phyloP scores from a whole-genome alignment of 37 sponge, comb jelly and placozoan genomes.

The Agelas oroides region DNA sequence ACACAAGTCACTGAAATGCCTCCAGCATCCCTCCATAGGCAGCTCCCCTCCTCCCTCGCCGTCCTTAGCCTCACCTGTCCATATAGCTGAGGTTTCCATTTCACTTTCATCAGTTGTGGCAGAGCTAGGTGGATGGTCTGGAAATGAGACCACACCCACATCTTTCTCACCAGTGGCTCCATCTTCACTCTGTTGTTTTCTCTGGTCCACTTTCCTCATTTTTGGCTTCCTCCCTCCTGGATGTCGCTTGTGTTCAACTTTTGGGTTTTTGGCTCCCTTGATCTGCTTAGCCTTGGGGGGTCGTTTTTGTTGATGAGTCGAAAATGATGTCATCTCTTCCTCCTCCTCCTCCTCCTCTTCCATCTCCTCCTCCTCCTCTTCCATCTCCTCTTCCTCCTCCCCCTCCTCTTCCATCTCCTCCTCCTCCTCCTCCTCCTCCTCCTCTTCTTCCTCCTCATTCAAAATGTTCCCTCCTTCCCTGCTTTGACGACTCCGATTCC shows the following conservation, averaged over 20 bases:
- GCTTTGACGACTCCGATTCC: neutral
- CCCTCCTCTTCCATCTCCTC: too few species aligned
- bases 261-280: too few species aligned
- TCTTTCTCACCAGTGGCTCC: too few species aligned
- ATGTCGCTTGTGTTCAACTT: too few species aligned
- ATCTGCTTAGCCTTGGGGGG: too few species aligned
- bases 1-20: slow-evolving; percentile 16
- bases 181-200: too few species aligned
- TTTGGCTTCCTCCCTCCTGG: too few species aligned
- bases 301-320: too few species aligned
- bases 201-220: too few species aligned
- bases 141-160: too few species aligned
- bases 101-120: neutral
- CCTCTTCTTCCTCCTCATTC: neutral
- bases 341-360: neutral
- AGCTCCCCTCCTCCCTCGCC: neutral
- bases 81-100: too few species aligned
- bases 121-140: neutral
- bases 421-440: neutral
- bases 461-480: neutral
- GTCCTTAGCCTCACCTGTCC: neutral
- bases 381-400: neutral
- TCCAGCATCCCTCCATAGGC: neutral
- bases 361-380: neutral
- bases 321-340: too few species aligned